Evolutionary conservation across 2,888 invertebrate species (phyloP).

Genomic region (Heteropelma amictum): DNA sequence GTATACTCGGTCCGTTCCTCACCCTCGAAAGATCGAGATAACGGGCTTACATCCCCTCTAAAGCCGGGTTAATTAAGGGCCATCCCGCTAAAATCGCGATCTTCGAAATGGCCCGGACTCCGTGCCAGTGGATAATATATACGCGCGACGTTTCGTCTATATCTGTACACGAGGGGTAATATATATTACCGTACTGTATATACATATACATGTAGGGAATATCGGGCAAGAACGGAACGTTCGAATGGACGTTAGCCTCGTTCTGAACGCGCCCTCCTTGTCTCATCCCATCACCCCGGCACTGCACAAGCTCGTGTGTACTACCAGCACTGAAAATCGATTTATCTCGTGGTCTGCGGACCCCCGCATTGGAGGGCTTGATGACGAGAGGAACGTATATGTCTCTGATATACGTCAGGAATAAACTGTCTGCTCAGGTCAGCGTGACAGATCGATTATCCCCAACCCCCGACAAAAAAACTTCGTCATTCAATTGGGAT

Average conservation of each 20-base stretch:
- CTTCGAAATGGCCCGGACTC: constrained; percentile 61
- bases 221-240: constrained; percentile 41
- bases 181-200: too few species aligned
- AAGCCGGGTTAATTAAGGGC: constrained; percentile 72
- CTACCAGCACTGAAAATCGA: constrained; percentile 51
- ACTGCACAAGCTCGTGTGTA: constrained; percentile 23
- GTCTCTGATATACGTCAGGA: constrained; percentile 50
- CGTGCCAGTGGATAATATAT: constrained; percentile 13
- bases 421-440: constrained; percentile 52
- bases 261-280: constrained; percentile 9
- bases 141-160: background rate
- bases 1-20: background rate
- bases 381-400: constrained; percentile 40
- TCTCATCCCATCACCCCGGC: constrained; percentile 17
- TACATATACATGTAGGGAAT: background rate
- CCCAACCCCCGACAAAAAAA: constrained; percentile 17
- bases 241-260: constrained; percentile 41
- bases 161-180: too few species aligned
- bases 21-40: constrained; percentile 69
- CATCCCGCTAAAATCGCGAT: constrained; percentile 67
- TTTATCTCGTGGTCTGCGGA: constrained; percentile 49
- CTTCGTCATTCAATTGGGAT: constrained; percentile 38
- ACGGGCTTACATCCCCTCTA: constrained; percentile 66
- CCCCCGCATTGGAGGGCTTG: constrained; percentile 29
- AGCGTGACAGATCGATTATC: constrained; percentile 52